Percentiles rank a stretch among this genome's conserved stretches.
Evolutionary conservation across 2,797 vertebrate genomes (phyloP).

Genomic region (Steatocranus sp.): DNA sequence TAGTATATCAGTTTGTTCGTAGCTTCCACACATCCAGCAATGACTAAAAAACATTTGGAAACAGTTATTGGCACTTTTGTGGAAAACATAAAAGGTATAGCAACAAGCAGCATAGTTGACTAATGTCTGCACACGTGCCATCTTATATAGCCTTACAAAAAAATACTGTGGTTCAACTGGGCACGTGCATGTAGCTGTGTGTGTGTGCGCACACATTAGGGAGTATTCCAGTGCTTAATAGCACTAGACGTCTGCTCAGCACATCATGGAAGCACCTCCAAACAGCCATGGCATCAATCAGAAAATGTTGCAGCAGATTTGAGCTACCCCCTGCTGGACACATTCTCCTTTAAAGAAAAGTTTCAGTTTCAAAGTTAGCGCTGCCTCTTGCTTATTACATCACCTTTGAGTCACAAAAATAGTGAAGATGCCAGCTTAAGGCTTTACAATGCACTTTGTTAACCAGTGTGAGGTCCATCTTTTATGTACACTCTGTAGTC

Average conservation of each 20-base stretch:
- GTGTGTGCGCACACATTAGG: background rate
- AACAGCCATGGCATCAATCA: background rate
- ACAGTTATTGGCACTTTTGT: background rate
- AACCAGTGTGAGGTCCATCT: background rate
- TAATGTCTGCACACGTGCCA: background rate
- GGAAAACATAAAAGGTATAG: background rate
- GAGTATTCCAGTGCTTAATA: accelerated
- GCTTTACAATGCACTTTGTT: background rate
- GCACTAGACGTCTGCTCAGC: background rate
- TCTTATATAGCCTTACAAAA: background rate
- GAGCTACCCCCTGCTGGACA: background rate
- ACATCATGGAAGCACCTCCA: background rate
- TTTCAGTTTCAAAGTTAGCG: background rate
- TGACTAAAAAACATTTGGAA: background rate
- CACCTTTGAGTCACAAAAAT: background rate
- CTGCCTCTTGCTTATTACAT: background rate
- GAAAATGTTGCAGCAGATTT: background rate
- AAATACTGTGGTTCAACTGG: background rate
- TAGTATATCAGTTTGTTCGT: background rate
- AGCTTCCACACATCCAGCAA: background rate
- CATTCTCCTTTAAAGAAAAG: background rate
- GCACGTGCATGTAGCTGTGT: background rate
- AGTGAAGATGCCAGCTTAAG: background rate
- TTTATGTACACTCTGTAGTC: background rate
- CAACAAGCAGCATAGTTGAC: background rate